These are phyloP conservation scores for Andricus quercusramuli DNA, from an alignment of 2,888 invertebrate species.

Conservation along the genomic window DNA sequence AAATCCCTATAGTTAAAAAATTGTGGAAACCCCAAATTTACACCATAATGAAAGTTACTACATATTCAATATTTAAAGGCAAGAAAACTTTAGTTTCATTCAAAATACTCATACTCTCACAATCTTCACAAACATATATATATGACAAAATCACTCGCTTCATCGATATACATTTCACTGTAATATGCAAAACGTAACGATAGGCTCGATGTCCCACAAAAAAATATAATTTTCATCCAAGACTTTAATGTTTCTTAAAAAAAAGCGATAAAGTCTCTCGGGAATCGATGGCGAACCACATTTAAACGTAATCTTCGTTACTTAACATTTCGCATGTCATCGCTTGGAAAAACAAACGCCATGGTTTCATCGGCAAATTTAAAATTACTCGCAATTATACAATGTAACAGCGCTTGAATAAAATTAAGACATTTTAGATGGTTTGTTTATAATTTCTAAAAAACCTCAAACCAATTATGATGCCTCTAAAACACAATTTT, in stretches of 20 bases:
- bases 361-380: background rate
- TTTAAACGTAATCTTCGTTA: background rate
- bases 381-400: conserved; percentile 14
- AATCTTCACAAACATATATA: conserved; percentile 24
- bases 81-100: conserved; percentile 32
- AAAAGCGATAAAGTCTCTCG: background rate
- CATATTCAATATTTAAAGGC: conserved; percentile 27
- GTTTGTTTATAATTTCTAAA: background rate
- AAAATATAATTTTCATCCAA: background rate
- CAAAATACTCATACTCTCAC: conserved; percentile 21
- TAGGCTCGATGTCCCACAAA: background rate
- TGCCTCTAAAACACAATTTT: background rate
- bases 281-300: background rate
- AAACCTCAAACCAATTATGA: background rate
- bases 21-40: background rate
- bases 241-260: background rate
- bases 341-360: conserved; percentile 8
- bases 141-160: conserved; percentile 27
- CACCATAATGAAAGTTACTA: background rate
- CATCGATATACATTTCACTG: conserved; percentile 5
- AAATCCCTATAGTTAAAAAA: conserved; percentile 12
- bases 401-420: conserved; percentile 36
- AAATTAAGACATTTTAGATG: conserved; percentile 36
- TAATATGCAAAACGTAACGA: background rate
- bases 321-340: conserved; percentile 15